Conservation (phyloP, 1,140 invertebrate genomes). For the Charaxes varanes region DNA sequence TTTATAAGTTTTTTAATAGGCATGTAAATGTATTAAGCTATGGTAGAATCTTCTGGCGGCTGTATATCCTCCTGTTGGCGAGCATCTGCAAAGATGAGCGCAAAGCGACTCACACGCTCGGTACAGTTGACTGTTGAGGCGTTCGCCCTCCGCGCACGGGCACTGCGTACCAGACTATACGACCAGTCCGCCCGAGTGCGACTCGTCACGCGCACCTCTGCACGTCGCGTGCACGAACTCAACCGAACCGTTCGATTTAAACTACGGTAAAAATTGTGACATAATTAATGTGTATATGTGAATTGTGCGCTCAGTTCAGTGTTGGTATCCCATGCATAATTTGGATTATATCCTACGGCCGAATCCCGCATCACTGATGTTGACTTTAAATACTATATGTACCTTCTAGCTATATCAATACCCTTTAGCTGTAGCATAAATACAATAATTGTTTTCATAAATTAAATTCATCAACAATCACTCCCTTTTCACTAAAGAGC, state of each 20-base stretch:
- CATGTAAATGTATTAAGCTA: too few relatives aligned
- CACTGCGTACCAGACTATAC: constrained; percentile 7
- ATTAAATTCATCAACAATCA: too few relatives aligned
- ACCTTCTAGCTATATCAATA: too few relatives aligned
- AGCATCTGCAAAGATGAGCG: constrained; percentile 6
- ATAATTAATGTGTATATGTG: constrained; percentile 13
- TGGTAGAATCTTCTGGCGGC: too few relatives aligned
- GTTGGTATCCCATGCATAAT: constrained; percentile 3
- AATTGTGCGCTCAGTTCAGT: constrained; percentile 15
- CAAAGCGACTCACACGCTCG: constrained; percentile 13
- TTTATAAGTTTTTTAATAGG: too few relatives aligned
- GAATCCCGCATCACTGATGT: constrained; percentile 18
- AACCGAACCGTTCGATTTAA: constrained; percentile 10
- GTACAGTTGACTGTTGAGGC: constrained; percentile 9
- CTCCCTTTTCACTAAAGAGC: too few relatives aligned
- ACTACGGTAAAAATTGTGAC: constrained; percentile 12
- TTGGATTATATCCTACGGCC: constrained; percentile 13
- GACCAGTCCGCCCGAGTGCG: constrained; percentile 48
- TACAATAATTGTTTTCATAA: too few relatives aligned
- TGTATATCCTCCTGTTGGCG: too few relatives aligned
- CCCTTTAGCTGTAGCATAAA: too few relatives aligned
- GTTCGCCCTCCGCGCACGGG: constrained; percentile 34
- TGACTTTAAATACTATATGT: too few relatives aligned
- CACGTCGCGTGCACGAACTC: constrained; percentile 27
- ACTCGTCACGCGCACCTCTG: constrained; percentile 53